A percentile compares a stretch with the other conserved stretches of the same genome.
phyloP scores from a whole-genome alignment of 2,797 vertebrate species.

The Ctenopoma multispine region DNA sequence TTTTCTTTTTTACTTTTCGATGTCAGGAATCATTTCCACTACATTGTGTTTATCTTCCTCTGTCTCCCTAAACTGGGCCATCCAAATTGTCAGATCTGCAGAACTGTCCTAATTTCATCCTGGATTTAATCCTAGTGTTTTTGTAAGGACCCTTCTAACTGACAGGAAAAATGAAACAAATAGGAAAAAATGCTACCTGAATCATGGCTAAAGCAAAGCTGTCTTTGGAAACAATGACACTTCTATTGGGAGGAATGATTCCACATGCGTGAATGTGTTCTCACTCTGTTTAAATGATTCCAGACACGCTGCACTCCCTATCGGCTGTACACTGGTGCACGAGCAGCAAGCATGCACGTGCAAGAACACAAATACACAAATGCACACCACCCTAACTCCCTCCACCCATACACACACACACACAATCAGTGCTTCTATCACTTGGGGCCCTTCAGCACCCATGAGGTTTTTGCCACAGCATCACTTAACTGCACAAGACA shows the following conservation, averaged over 20 bases:
- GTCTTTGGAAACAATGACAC: constrained; percentile 83
- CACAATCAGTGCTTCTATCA: constrained; percentile 1
- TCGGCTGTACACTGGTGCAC: constrained; percentile 50
- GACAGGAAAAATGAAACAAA: constrained; percentile 64
- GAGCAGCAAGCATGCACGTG: constrained; percentile 26
- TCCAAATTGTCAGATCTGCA: constrained; percentile 22
- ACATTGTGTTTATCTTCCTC: constrained; percentile 10
- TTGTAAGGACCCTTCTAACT: constrained; percentile 29
- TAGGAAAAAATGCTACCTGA: constrained; percentile 76
- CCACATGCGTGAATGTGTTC: constrained; percentile 78
- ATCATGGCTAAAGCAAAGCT: constrained; percentile 59
- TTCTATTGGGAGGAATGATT: constrained; percentile 76
- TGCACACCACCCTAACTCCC: not conserved
- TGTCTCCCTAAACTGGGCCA: constrained; percentile 4
- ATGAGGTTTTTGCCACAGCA: constrained; percentile 28
- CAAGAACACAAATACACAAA: constrained; percentile 12
- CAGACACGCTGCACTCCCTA: constrained; percentile 76
- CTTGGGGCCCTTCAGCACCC: constrained; percentile 20
- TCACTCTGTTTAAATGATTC: constrained; percentile 80
- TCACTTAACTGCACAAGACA: constrained; percentile 51
- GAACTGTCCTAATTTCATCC: constrained; percentile 4
- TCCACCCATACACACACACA: not conserved
- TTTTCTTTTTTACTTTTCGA: no score
- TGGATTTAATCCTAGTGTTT: constrained; percentile 38
- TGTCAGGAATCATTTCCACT: not conserved